A percentile compares a stretch with the other conserved stretches of the same genome.
phyloP scores from a whole-genome alignment of 2,113 vertebrate genomes.

The Chauna torquata region DNA sequence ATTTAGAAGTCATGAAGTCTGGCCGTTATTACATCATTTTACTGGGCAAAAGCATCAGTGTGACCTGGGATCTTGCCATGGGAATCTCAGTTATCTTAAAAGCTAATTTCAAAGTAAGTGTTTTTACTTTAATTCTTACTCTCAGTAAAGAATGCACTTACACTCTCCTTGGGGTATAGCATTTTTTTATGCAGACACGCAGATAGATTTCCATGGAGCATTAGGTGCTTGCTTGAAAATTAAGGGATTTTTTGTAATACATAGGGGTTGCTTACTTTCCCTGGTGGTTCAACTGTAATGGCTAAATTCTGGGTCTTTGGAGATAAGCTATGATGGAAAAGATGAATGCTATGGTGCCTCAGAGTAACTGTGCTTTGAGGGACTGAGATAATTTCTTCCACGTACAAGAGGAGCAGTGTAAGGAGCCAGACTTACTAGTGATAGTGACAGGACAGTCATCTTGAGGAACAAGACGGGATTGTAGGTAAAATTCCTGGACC shows the following conservation, averaged over 20 bases:
- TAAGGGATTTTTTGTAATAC: not conserved
- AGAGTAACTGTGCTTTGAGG: not conserved
- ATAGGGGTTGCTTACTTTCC: not conserved
- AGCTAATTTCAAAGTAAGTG: constrained; percentile 82
- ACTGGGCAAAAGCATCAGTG: constrained; percentile 83
- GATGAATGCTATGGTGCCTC: not conserved
- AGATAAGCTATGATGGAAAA: not conserved
- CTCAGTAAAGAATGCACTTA: not conserved
- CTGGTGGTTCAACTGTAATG: not conserved
- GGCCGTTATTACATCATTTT: constrained; percentile 87
- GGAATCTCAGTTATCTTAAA: constrained; percentile 86
- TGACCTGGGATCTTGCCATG: constrained; percentile 90
- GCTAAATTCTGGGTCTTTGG: not conserved
- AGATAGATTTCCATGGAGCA: not conserved
- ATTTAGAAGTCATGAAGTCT: constrained; percentile 87
- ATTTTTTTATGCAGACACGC: not conserved
- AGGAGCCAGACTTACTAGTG: not conserved
- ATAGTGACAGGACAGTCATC: not conserved
- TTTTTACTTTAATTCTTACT: not conserved
- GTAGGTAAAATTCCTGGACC: not conserved
- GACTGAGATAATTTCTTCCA: not conserved
- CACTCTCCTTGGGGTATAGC: not conserved
- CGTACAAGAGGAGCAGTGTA: not conserved
- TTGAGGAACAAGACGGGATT: not conserved
- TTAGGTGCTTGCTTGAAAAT: not conserved